Evolutionary conservation across 2,797 vertebrate genomes (phyloP).

Genomic region (Myotis planiceps): DNA sequence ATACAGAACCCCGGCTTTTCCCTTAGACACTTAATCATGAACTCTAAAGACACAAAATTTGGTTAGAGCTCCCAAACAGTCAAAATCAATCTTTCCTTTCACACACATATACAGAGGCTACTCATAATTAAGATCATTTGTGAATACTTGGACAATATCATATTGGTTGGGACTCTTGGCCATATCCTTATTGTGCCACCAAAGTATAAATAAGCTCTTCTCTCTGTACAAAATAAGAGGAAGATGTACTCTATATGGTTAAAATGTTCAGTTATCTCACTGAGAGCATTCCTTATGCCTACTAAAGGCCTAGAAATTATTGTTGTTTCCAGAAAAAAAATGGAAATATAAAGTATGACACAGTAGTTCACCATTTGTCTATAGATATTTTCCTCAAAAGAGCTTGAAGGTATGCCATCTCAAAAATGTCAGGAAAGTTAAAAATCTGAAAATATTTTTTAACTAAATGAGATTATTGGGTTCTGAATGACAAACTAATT

Average conservation of each 20-base stretch:
- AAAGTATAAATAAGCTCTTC: conserved; percentile 29
- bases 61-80: not conserved
- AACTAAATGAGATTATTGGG: conserved; percentile 5
- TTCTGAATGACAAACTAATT: conserved; percentile 11
- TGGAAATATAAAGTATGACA: not conserved
- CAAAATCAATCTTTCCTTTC: not conserved
- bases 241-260: not conserved
- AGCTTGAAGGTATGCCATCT: conserved; percentile 20
- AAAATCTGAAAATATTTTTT: conserved; percentile 26
- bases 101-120: not conserved
- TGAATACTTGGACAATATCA: not conserved
- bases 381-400: not conserved
- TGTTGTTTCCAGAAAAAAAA: conserved; percentile 47
- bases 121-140: not conserved
- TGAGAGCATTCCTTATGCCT: not conserved
- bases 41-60: conserved; percentile 15
- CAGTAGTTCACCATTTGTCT: not conserved
- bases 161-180: not conserved
- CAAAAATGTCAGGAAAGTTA: conserved; percentile 17
- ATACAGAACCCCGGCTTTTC: not conserved
- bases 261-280: not conserved
- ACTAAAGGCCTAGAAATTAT: not conserved
- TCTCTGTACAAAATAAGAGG: conserved; percentile 19
- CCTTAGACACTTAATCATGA: not conserved
- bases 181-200: not conserved